Percentiles rank a stretch among this genome's conserved stretches.
phyloP scores from a whole-genome alignment of 2,888 invertebrate species.

The Platycheirus rosarum region DNA sequence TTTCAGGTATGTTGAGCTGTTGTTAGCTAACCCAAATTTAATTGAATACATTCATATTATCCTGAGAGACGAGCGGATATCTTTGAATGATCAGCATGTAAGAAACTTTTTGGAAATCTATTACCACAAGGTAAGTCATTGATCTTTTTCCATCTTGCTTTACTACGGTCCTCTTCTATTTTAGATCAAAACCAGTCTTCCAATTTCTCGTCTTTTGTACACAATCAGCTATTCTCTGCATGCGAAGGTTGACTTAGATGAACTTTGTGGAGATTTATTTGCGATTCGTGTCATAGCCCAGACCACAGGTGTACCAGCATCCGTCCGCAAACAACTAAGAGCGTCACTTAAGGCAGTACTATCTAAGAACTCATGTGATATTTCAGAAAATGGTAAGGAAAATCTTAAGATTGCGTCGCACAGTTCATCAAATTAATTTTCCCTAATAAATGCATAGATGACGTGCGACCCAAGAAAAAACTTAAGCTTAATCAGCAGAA shows the following conservation, averaged over 20 bases:
- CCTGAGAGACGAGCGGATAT: constrained; percentile 92
- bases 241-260: constrained; percentile 82
- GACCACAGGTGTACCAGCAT: constrained; percentile 81
- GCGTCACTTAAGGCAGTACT: constrained; percentile 80
- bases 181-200: constrained; percentile 81
- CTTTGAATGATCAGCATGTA: constrained; percentile 92
- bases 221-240: constrained; percentile 82
- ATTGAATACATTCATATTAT: constrained; percentile 96
- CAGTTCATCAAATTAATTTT: not conserved
- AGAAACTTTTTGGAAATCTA: constrained; percentile 94
- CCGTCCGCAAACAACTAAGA: constrained; percentile 81
- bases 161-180: constrained; percentile 8
- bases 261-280: constrained; percentile 82
- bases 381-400: constrained; percentile 78
- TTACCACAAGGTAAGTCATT: constrained; percentile 90
- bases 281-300: constrained; percentile 82
- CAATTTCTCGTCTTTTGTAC: constrained; percentile 82
- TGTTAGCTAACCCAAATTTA: constrained; percentile 91
- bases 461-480: constrained; percentile 75
- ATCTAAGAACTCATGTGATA: constrained; percentile 80
- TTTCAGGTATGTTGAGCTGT: constrained; percentile 89
- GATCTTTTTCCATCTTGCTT: not conserved
- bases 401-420: not conserved
- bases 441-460: constrained; percentile 47
- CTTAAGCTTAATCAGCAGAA: constrained; percentile 65